Base-by-base conservation (phyloP, 2,888 invertebrate species). In the Bellardia pandia region DNA sequence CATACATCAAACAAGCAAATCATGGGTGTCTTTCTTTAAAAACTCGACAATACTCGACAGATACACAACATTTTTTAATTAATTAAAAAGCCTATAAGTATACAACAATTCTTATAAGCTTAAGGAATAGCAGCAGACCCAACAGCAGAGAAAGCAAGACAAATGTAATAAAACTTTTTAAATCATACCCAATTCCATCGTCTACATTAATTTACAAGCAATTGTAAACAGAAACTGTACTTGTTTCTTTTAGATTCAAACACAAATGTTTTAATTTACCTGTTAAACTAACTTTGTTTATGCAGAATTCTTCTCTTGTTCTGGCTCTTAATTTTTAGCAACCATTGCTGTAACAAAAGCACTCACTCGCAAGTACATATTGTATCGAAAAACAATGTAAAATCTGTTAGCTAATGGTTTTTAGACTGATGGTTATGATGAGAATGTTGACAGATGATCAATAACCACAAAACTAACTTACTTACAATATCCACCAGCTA, bases 51-150 rank as follows among this genome's bases (percentile, higher is more conserved):
- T 51, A 62, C 40, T 4, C n/a, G 16, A 53, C 23, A 23, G 33
- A 40, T 40, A 14, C 14, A 51, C 9, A 71, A 72, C 11, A 76
- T 30, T 64, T 85, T 79, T 75, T 85, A 85, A 80, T 85, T 80
- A 80, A 76, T 72, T 80, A 42, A 62, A 76, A 76, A 85, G 71
- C 80, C 85, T 74, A 45, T n/a, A 78, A 84, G 77, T 72, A 84
- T 84, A 64, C 77, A 58, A 75, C 45, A 66, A 8, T 23, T 23
- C 53, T 23, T 51, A 75, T 6, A 23, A 68, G 40, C 48, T 58
- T 66, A 37, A n/a, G 6, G 6, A 3, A 1, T 37, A 37, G 37
- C 37, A 37, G 37, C 37, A 33, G 23, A 23, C 1, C 1, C 33
- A 37, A 6, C 37, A 37, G 37, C 37, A 37, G 37, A 4, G 37